Percentiles rank a stretch among this genome's conserved stretches.
phyloP scores from a whole-genome alignment of 2,113 vertebrate species.

The Ictalurus punctatus region DNA sequence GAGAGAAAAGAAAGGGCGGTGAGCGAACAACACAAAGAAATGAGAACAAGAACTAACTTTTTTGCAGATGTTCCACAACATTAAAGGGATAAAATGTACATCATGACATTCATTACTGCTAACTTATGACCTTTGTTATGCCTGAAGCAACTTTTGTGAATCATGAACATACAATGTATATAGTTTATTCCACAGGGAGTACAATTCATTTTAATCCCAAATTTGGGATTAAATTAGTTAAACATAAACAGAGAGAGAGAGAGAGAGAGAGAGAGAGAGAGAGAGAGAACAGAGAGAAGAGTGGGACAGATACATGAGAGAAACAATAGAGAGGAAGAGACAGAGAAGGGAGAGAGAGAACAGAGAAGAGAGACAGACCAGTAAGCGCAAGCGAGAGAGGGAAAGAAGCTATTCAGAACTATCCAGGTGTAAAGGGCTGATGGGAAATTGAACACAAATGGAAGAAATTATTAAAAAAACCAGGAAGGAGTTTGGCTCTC shows the following conservation, averaged over 20 bases:
- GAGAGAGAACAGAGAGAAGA: neutral
- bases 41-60: neutral
- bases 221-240: neutral
- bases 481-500: neutral
- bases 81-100: neutral
- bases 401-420: neutral
- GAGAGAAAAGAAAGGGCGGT: neutral
- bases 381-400: neutral
- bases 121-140: neutral
- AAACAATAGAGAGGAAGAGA: neutral
- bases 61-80: neutral
- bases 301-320: neutral
- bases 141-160: neutral
- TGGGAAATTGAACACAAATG: neutral
- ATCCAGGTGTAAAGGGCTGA: conserved; percentile 9
- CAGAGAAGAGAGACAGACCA: neutral
- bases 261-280: neutral
- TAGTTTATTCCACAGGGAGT: neutral
- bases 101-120: neutral
- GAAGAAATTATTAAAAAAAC: neutral
- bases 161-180: neutral
- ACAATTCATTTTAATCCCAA: neutral
- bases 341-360: neutral
- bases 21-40: neutral
- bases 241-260: neutral